Conservation (phyloP, 2,797 vertebrate genomes). For the Salmo trutta region DNA sequence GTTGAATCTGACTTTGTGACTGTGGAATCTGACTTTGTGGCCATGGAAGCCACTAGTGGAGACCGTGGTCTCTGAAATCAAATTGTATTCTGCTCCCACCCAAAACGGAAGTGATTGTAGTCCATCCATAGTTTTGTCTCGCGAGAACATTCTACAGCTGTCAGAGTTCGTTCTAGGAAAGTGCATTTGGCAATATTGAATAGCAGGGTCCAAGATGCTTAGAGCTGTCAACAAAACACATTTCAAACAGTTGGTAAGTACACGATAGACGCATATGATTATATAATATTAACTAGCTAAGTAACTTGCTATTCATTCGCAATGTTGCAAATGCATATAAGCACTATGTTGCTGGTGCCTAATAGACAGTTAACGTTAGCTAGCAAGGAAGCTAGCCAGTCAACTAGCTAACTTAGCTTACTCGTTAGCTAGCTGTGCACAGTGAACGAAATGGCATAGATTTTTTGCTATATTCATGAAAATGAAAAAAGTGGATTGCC, state of each 20-base stretch:
- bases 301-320: background rate
- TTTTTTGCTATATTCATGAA: background rate
- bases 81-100: too few relatives aligned
- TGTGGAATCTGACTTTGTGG: too few relatives aligned
- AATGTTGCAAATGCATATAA: background rate
- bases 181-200: slow-evolving; percentile 4
- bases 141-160: slow-evolving; percentile 45
- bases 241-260: slow-evolving; percentile 67
- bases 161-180: slow-evolving; percentile 41
- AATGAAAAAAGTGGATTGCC: background rate
- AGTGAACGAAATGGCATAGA: background rate
- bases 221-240: slow-evolving; percentile 57
- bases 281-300: background rate
- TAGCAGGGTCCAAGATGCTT: slow-evolving; percentile 59
- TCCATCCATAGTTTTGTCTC: slow-evolving; percentile 41
- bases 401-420: slow-evolving; percentile 1
- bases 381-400: background rate
- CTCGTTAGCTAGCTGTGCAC: slow-evolving; percentile 23
- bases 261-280: background rate
- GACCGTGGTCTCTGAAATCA: background rate
- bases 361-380: background rate
- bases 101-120: background rate
- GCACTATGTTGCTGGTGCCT: background rate
- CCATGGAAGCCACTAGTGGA: too few relatives aligned
- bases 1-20: too few relatives aligned